Evolutionary conservation across 2,113 vertebrate genomes (phyloP).

Genomic region (Clarias batrachus): DNA sequence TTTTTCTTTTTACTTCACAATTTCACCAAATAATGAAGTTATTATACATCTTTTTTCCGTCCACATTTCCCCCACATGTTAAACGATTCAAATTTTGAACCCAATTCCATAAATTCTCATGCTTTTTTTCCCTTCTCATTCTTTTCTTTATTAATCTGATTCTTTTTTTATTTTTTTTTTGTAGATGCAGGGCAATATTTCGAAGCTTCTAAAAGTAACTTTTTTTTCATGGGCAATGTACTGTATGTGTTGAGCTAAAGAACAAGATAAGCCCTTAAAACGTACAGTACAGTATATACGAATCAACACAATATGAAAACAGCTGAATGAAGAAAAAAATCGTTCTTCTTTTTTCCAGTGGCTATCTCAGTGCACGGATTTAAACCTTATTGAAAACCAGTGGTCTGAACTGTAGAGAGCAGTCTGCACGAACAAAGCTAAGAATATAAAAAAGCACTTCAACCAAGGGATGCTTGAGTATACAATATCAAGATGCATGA

Average conservation of each 20-base stretch:
- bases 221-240: background rate
- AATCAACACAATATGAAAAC: background rate
- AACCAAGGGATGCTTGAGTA: background rate
- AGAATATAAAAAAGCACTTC: conserved; percentile 4
- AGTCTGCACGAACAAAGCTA: background rate
- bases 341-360: background rate
- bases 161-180: too few relatives aligned
- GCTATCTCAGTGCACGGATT: background rate
- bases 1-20: too few relatives aligned
- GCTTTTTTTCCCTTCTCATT: too few relatives aligned
- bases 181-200: too few relatives aligned
- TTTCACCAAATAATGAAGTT: too few relatives aligned
- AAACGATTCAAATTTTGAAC: too few relatives aligned
- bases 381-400: conserved; percentile 11
- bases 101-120: too few relatives aligned
- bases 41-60: too few relatives aligned
- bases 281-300: background rate
- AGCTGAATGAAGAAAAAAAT: background rate
- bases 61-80: too few relatives aligned
- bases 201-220: too few relatives aligned
- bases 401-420: background rate
- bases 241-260: background rate
- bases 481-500: background rate
- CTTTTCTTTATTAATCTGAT: too few relatives aligned
- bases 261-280: background rate